phyloP scores from a whole-genome alignment of 2,888 invertebrate genomes.

The Elysia crispata region DNA sequence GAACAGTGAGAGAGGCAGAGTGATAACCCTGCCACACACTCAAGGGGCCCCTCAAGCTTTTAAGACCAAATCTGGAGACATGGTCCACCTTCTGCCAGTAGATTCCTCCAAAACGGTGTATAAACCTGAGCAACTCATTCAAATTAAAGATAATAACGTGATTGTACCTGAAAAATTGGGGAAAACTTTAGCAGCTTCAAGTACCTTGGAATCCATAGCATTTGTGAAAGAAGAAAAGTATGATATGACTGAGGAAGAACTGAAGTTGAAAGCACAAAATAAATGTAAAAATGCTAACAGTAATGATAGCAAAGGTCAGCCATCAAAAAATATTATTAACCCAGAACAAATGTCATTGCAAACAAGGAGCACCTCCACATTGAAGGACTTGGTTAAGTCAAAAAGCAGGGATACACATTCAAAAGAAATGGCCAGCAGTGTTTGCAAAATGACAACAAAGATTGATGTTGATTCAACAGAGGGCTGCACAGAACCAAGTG shows the following conservation, averaged over 20 bases:
- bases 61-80: conserved; percentile 29
- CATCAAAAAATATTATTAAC: too few relatives aligned
- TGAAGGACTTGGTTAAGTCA: too few relatives aligned
- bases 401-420: too few relatives aligned
- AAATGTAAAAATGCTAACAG: background rate
- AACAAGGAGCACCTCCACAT: background rate
- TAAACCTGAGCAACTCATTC: conserved; percentile 36
- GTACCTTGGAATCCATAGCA: background rate
- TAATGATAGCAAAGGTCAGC: background rate
- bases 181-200: background rate
- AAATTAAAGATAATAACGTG: conserved; percentile 31
- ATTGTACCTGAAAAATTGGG: background rate
- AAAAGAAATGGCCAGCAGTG: background rate
- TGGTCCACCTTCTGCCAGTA: conserved; percentile 32
- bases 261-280: background rate
- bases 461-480: conserved; percentile 14
- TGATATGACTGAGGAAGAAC: background rate
- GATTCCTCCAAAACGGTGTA: conserved; percentile 3
- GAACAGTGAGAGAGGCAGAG: background rate
- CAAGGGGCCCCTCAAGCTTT: background rate
- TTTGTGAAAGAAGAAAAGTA: background rate
- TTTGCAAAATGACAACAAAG: background rate
- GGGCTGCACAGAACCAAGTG: conserved; percentile 55
- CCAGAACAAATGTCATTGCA: too few relatives aligned
- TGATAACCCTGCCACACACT: background rate